A percentile compares a stretch with the other conserved stretches of the same genome.
Conservation (phyloP, 2,888 invertebrate genomes). For the Octonoba sinensis region DNA sequence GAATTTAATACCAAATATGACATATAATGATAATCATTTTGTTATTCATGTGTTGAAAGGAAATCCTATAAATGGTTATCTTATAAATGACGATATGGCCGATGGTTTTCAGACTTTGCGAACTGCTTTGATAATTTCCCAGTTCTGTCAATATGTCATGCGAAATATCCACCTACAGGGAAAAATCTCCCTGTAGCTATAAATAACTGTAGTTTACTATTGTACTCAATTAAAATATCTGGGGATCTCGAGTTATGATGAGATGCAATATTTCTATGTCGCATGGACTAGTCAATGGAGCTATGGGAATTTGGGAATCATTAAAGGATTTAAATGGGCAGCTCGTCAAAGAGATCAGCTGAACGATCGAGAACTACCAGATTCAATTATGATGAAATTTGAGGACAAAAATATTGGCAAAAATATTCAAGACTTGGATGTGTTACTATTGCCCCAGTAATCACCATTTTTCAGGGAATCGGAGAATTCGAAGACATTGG, state of each 20-base stretch:
- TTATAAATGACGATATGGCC: background rate
- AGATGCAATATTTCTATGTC: background rate
- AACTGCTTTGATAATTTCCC: too few species aligned
- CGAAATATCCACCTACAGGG: background rate
- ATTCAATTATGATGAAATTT: background rate
- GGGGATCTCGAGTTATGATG: background rate
- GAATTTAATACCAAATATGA: too few species aligned
- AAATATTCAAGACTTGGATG: background rate
- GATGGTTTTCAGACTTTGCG: background rate
- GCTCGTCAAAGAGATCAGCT: background rate
- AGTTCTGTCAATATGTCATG: background rate
- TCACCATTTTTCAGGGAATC: background rate
- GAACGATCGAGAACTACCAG: background rate
- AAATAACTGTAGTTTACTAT: background rate
- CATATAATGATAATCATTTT: too few species aligned
- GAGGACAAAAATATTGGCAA: background rate
- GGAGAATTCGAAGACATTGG: background rate
- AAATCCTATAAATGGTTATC: background rate
- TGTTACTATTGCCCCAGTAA: background rate
- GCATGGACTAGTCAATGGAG: background rate
- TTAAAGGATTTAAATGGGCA: background rate
- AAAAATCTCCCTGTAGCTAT: background rate
- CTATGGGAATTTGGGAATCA: background rate
- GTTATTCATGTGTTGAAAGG: background rate
- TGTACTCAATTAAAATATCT: background rate